Evolutionary conservation across 2,113 vertebrate species (phyloP).

Genomic region (Sciurus niger): DNA sequence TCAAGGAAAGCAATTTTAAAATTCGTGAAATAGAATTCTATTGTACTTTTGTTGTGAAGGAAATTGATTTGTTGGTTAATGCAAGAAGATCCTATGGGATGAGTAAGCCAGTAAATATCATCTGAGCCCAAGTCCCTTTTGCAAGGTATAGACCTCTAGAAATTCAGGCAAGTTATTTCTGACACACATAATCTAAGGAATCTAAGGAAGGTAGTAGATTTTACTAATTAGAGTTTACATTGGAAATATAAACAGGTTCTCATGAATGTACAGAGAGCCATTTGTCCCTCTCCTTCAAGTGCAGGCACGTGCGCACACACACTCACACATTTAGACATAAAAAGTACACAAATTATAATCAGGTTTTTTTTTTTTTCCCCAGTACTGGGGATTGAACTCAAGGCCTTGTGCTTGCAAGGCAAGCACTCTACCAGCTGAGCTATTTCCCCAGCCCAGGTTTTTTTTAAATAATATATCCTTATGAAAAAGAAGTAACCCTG

Average conservation of each 20-base stretch:
- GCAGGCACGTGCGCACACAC: rapidly evolving
- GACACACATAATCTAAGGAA: neutral
- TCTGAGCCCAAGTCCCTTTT: neutral
- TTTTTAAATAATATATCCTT: neutral
- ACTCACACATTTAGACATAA: neutral
- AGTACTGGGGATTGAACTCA: too few relatives aligned
- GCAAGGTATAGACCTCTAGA: neutral
- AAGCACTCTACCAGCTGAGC: too few relatives aligned
- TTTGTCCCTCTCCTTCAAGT: neutral
- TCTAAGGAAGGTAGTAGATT: neutral
- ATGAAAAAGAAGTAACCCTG: neutral
- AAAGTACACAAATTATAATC: neutral
- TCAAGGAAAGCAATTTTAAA: constrained; percentile 49
- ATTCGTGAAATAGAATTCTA: constrained; percentile 55
- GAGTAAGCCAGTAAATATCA: constrained; percentile 51
- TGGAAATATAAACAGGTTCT: constrained; percentile 12
- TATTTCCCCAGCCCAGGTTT: neutral
- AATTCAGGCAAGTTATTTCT: constrained; percentile 15
- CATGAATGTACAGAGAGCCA: neutral
- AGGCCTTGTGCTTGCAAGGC: too few relatives aligned
- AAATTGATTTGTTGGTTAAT: constrained; percentile 63
- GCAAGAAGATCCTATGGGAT: constrained; percentile 22
- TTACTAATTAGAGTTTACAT: constrained; percentile 63
- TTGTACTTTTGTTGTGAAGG: constrained; percentile 16
- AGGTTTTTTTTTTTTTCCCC: neutral